Conservation (phyloP, 2,888 invertebrate species). For the Microctonus aethiopoides region DNA sequence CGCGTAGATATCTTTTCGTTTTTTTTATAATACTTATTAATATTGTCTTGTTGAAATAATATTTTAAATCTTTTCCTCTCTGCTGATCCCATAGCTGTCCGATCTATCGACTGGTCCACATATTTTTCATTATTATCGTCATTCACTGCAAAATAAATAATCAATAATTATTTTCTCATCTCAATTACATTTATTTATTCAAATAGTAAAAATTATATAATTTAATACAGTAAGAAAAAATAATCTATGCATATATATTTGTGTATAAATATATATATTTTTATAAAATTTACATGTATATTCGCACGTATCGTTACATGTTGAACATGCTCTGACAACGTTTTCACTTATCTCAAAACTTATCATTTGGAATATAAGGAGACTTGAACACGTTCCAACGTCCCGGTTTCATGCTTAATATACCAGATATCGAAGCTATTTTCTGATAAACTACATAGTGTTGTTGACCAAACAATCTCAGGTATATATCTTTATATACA, state of each 20-base stretch:
- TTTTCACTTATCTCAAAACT: conserved; percentile 18
- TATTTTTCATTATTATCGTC: background rate
- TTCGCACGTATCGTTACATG: background rate
- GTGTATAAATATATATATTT: no score
- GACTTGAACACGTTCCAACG: background rate
- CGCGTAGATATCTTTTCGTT: background rate
- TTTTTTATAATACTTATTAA: background rate
- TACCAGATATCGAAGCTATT: conserved; percentile 6
- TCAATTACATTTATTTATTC: background rate
- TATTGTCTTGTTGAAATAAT: background rate
- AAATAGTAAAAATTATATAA: background rate
- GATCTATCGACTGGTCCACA: background rate
- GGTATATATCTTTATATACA: no score
- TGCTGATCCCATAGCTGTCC: conserved; percentile 19
- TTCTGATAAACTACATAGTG: conserved; percentile 1
- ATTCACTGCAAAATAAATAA: background rate
- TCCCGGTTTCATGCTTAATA: background rate
- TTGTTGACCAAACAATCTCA: background rate
- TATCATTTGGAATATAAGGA: background rate
- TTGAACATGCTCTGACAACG: background rate
- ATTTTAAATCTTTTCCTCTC: conserved; percentile 13
- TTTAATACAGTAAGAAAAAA: background rate
- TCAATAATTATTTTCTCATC: background rate
- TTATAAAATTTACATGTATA: background rate
- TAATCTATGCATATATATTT: background rate